Conservation (phyloP, 2,888 invertebrate species). For the Plusia festucae region DNA sequence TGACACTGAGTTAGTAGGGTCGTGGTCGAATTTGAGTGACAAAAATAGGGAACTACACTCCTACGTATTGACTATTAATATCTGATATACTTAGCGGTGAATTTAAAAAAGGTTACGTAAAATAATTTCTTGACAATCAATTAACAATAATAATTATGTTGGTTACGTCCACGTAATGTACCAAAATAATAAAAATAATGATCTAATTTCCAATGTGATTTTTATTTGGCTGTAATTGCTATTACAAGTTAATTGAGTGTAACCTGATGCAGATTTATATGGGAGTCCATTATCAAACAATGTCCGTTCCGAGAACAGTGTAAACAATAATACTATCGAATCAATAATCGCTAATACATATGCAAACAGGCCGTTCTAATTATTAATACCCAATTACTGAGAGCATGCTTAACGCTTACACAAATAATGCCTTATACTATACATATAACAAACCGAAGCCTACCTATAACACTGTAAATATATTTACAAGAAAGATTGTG, state of each 20-base stretch:
- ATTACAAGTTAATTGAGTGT: not conserved
- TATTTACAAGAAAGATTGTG: no score
- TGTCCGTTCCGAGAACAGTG: conserved; percentile 9
- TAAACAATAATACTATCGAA: conserved; percentile 25
- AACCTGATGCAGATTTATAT: not conserved
- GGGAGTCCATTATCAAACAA: not conserved
- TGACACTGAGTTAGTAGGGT: not conserved
- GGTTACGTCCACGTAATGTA: no score
- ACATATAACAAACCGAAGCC: no score
- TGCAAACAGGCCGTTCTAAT: conserved; percentile 16
- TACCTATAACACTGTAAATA: no score
- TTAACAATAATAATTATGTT: no score
- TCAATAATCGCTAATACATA: conserved; percentile 20
- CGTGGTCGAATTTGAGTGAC: not conserved
- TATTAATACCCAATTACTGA: conserved; percentile 33
- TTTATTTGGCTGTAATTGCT: not conserved
- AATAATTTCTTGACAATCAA: no score
- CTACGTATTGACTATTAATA: conserved; percentile 1
- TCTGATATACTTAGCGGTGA: not conserved
- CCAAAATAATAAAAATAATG: not conserved
- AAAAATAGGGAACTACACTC: not conserved
- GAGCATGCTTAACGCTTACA: not conserved
- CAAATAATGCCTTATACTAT: not conserved
- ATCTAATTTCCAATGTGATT: not conserved
- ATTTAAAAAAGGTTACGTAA: not conserved